Percentiles rank a stretch among this genome's conserved stretches.
phyloP scores from a whole-genome alignment of 2,888 invertebrate species.

The Margaritifera margaritifera region DNA sequence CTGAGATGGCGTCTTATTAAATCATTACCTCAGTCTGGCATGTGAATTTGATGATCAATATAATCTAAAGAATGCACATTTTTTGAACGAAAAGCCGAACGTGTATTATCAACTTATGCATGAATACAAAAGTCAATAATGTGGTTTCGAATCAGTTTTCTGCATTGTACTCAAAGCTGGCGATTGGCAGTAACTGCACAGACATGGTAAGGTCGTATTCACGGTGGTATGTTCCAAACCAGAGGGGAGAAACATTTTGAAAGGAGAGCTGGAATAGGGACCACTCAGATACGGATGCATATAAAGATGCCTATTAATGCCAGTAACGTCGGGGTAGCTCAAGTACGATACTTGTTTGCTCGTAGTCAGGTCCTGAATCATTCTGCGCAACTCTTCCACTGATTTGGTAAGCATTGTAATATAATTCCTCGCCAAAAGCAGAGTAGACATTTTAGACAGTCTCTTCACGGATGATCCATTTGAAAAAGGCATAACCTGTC shows the following conservation, averaged over 20 bases:
- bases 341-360: conserved; percentile 19
- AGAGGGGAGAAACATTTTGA: not conserved
- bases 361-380: conserved; percentile 56
- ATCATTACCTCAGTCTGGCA: no score
- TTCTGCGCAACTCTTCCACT: conserved; percentile 65
- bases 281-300: not conserved
- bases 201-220: conserved; percentile 17
- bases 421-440: conserved; percentile 69
- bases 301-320: no score
- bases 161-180: conserved; percentile 20
- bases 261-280: not conserved
- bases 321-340: not conserved
- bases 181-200: conserved; percentile 36
- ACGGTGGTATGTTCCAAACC: not conserved
- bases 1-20: no score
- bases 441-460: conserved; percentile 70
- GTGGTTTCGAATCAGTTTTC: conserved; percentile 33
- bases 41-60: no score
- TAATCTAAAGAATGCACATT: no score
- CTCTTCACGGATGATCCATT: conserved; percentile 69
- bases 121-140: conserved; percentile 2
- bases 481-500: conserved; percentile 69
- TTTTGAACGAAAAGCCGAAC: no score
- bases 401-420: conserved; percentile 67
- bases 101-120: no score